Conservation (phyloP, 2,888 invertebrate genomes). For the Pharmacophagus antenor region DNA sequence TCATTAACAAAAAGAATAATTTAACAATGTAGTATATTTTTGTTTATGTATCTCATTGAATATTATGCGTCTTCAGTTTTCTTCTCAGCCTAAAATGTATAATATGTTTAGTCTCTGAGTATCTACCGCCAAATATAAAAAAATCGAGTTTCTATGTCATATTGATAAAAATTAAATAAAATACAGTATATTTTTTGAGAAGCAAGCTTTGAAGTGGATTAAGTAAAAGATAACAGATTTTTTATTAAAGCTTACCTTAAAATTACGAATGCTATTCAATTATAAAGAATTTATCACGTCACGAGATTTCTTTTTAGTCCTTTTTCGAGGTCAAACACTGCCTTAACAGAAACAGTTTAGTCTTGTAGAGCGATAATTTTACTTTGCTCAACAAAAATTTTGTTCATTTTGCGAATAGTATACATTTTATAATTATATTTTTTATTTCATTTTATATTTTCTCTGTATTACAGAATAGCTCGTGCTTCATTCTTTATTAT, state of each 20-base stretch:
- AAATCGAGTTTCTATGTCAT: too few species aligned
- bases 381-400: not conserved
- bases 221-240: not conserved
- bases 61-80: too few species aligned
- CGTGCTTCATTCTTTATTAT: not conserved
- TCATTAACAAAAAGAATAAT: too few species aligned
- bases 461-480: not conserved
- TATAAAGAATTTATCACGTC: not conserved
- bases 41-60: too few species aligned
- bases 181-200: not conserved
- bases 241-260: not conserved
- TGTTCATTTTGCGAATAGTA: too few species aligned
- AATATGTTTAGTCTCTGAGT: too few species aligned
- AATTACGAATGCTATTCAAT: not conserved
- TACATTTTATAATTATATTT: too few species aligned
- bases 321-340: not conserved
- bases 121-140: too few species aligned
- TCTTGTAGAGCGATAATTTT: not conserved
- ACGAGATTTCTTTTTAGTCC: not conserved
- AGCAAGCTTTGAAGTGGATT: not conserved
- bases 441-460: not conserved
- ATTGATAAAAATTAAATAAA: too few species aligned
- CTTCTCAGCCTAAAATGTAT: too few species aligned
- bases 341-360: not conserved
- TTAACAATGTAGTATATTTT: too few species aligned